Evolutionary conservation across 2,797 vertebrate genomes (phyloP).

Genomic region (Pampus argenteus): DNA sequence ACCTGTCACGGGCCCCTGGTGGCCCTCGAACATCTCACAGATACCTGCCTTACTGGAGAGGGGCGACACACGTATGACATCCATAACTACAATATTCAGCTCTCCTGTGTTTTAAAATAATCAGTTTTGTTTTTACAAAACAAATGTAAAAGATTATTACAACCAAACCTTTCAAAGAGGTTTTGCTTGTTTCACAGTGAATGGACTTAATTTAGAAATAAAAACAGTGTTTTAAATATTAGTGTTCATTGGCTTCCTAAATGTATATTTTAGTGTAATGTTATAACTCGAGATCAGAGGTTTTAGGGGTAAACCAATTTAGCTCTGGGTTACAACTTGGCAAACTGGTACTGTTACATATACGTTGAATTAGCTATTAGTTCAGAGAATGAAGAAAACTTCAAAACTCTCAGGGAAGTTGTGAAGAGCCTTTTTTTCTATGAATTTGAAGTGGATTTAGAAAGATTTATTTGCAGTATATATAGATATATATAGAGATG

Average conservation of each 20-base stretch:
- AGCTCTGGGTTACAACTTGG: too few relatives aligned
- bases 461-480: too few relatives aligned
- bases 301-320: too few relatives aligned
- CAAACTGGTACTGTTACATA: too few relatives aligned
- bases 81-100: not conserved
- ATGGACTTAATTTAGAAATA: not conserved
- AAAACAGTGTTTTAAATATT: too few relatives aligned
- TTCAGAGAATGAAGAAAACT: too few relatives aligned
- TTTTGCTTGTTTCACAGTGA: not conserved
- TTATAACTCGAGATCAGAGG: not conserved
- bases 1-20: constrained; percentile 97
- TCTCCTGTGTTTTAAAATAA: not conserved
- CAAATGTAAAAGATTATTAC: not conserved
- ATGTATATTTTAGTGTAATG: not conserved
- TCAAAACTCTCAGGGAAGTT: too few relatives aligned
- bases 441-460: too few relatives aligned
- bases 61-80: not conserved
- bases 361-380: too few relatives aligned
- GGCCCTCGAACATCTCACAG: constrained; percentile 97
- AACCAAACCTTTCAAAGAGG: too few relatives aligned
- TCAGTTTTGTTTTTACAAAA: not conserved
- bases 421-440: too few relatives aligned
- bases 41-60: constrained; percentile 95
- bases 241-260: not conserved
- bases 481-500: too few relatives aligned